These are phyloP conservation scores for Megaleporinus macrocephalus DNA, from an alignment of 2,113 vertebrate genomes.

Conservation along the genomic window DNA sequence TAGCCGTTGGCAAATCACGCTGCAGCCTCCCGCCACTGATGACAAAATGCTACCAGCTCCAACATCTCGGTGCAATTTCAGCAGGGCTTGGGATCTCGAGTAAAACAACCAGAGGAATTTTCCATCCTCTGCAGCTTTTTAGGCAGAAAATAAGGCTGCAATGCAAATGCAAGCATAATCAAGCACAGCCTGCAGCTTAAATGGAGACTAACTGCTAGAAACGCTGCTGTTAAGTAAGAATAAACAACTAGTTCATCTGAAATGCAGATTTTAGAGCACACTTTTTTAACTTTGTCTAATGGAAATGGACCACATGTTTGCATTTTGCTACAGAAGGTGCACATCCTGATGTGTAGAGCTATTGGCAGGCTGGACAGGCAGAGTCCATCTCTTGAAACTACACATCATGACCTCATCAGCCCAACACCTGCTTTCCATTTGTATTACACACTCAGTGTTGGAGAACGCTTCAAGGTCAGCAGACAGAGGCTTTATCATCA, in stretches of 20 bases:
- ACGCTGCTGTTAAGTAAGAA: not conserved
- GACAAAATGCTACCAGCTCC: not conserved
- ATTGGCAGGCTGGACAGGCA: no score
- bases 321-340: no score
- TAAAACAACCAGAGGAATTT: not conserved
- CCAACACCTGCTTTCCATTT: constrained; percentile 31
- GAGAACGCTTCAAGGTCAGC: constrained; percentile 34
- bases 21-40: not conserved
- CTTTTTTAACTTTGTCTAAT: not conserved
- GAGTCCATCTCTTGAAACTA: constrained; percentile 54
- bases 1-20: not conserved
- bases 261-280: constrained; percentile 7
- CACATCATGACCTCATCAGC: constrained; percentile 64
- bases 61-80: not conserved
- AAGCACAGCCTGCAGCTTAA: not conserved
- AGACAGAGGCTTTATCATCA: constrained; percentile 22
- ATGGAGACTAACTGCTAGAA: not conserved
- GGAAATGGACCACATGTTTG: no score
- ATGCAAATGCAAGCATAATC: constrained; percentile 18
- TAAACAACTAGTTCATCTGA: constrained; percentile 14
- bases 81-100: not conserved
- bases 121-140: constrained; percentile 10
- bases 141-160: constrained; percentile 1
- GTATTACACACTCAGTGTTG: constrained; percentile 21
- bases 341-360: constrained; percentile 3